Conservation (phyloP, 2,113 vertebrate genomes). For the Vulpes lagopus region DNA sequence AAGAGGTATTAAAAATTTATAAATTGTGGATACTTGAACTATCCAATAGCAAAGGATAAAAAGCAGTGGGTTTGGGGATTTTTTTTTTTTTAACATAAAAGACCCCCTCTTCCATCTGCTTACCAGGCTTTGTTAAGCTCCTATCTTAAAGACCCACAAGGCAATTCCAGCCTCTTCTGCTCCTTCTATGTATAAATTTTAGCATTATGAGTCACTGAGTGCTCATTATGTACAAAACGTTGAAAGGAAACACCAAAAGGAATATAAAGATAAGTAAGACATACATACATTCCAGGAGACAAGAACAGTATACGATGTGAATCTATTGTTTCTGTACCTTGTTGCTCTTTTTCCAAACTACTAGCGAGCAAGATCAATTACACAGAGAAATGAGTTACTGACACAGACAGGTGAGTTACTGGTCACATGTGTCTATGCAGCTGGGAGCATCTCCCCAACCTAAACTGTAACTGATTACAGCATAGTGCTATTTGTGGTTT, state of each 20-base stretch:
- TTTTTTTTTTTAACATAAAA: conserved; percentile 58
- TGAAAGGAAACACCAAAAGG: conserved; percentile 42
- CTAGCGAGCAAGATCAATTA: neutral
- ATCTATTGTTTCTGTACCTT: neutral
- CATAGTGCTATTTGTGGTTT: neutral
- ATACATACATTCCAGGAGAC: neutral
- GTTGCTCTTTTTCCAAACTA: conserved; percentile 15
- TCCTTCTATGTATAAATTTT: conserved; percentile 22
- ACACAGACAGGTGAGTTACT: neutral
- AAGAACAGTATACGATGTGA: neutral
- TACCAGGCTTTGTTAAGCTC: neutral
- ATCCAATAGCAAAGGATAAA: conserved; percentile 29
- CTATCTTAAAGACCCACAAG: neutral
- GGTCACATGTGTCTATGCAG: neutral
- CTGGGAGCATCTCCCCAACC: conserved; percentile 29
- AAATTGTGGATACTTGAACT: neutral
- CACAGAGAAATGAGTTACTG: neutral
- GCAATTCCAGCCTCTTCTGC: conserved; percentile 20
- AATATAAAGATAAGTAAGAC: conserved; percentile 17
- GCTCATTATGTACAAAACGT: conserved; percentile 25
- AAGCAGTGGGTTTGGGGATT: neutral
- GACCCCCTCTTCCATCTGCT: neutral
- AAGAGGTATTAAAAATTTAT: neutral
- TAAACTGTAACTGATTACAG: neutral
- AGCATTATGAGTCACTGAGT: conserved; percentile 37